These are phyloP conservation scores for Gerris lacustris DNA, from an alignment of 2,888 invertebrate species.

Conservation along the genomic window DNA sequence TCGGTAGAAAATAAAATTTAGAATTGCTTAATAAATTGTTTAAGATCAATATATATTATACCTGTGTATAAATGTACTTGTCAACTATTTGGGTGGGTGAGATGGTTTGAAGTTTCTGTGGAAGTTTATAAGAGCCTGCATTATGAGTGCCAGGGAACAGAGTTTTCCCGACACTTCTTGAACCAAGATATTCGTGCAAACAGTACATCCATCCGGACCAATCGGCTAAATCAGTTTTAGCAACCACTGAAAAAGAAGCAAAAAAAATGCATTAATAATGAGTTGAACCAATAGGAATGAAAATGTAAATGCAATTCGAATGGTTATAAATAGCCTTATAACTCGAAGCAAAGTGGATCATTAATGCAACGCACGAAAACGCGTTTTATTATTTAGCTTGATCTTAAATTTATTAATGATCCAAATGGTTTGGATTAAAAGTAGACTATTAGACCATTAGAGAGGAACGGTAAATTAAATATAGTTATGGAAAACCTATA, in stretches of 20 bases:
- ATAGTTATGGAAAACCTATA: too few species aligned
- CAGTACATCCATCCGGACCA: not conserved
- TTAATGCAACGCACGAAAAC: too few species aligned
- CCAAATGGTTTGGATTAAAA: too few species aligned
- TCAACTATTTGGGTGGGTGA: not conserved
- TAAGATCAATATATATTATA: not conserved
- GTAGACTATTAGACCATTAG: too few species aligned
- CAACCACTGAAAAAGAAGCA: not conserved
- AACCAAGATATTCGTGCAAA: not conserved
- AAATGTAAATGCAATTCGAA: too few species aligned
- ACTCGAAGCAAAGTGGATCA: too few species aligned
- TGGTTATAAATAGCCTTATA: too few species aligned
- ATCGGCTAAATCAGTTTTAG: not conserved
- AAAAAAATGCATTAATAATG: not conserved
- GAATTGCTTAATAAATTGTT: too few species aligned
- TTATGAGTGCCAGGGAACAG: conserved; percentile 46
- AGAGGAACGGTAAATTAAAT: too few species aligned
- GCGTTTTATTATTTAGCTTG: too few species aligned
- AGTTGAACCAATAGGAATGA: not conserved
- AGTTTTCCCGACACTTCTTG: not conserved
- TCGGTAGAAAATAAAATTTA: too few species aligned
- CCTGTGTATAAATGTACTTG: not conserved
- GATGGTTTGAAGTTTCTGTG: not conserved
- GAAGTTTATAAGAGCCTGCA: conserved; percentile 40
- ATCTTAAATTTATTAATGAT: too few species aligned